Base-by-base conservation (phyloP, 1,140 invertebrate genomes). In the Cylas formicarius region DNA sequence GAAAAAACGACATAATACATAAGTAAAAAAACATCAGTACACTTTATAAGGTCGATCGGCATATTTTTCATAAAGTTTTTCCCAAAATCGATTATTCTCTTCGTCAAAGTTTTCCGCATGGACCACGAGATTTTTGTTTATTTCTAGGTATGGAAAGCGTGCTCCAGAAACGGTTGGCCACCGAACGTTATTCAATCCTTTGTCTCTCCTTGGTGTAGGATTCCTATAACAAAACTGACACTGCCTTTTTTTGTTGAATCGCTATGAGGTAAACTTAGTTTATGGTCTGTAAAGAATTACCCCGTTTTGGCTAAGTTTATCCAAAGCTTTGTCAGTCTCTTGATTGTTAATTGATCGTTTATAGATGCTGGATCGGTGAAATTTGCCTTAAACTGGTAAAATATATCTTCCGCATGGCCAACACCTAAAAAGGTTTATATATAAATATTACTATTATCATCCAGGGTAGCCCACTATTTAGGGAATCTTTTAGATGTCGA, bases 281-380 rank as follows among this genome's bases (percentile, higher is more conserved):
- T n/a, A n/a, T n/a, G n/a, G 8, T 24, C 9, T 27, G 4, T n/a
- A n/a, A n/a, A 7, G 17, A 10, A 7, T 42, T 33, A 42, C 40
- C 40, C 40, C n/a, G 2, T 11, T 42, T 44, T 44, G 11, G 28
- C 32, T 19, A 44, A 44, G 18, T 44, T 44, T 3, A 23, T 44
- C 34, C n/a, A 44, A 7, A 44, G 10, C 20, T 24, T 34, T 8
- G 31, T 24, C 7, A 44, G 20, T 16, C 28, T 44, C 17, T 24
- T 34, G 9, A 19, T 37, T 23, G 7, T 3, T 3, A 1, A 5
- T 21, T 7, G 4, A 4, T 37, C 3, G 5, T 4, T 21, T 31
- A 13, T 31, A 11, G 6, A n/a, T 8, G 29, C 5, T 13, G 13
- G 7, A 5, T 11, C 18, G 5, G 29, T 13, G 18, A 31, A 5